Conservation (phyloP, 2,113 vertebrate species). For the Zosterops hypoxanthus region DNA sequence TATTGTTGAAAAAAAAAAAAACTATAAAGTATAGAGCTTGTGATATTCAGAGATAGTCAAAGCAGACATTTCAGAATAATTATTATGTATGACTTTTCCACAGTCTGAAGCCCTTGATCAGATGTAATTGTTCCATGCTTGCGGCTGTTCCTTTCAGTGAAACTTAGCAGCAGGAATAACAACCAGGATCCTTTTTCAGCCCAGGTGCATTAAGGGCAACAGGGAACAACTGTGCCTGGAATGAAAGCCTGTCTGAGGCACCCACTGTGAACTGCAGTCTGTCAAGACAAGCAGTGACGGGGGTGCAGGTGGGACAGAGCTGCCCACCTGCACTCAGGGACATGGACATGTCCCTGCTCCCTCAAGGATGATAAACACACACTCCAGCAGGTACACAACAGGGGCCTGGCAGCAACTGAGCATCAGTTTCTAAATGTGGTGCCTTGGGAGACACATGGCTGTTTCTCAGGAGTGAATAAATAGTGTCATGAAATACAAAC, state of each 20-base stretch:
- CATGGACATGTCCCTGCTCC: not conserved
- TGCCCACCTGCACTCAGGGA: rapidly evolving
- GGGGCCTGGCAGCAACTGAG: not conserved
- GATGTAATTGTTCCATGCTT: not conserved
- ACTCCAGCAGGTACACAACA: rapidly evolving
- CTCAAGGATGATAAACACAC: rapidly evolving
- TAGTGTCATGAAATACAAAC: not conserved
- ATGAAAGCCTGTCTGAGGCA: not conserved
- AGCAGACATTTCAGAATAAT: not conserved
- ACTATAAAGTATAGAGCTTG: not conserved
- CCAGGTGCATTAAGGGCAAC: not conserved
- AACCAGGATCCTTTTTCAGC: not conserved
- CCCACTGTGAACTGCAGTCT: rapidly evolving
- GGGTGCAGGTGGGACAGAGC: not conserved
- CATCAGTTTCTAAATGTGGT: not conserved
- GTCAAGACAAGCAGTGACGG: rapidly evolving
- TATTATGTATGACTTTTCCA: not conserved
- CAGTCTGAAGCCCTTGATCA: not conserved
- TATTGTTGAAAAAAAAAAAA: not conserved
- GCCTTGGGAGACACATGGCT: not conserved
- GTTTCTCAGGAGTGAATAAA: not conserved
- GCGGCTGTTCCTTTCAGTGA: not conserved
- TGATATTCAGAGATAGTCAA: not conserved
- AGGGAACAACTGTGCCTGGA: rapidly evolving
- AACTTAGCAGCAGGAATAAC: not conserved